These are phyloP conservation scores for Altica lythri DNA, from an alignment of 2,888 invertebrate genomes.

Conservation along the genomic window DNA sequence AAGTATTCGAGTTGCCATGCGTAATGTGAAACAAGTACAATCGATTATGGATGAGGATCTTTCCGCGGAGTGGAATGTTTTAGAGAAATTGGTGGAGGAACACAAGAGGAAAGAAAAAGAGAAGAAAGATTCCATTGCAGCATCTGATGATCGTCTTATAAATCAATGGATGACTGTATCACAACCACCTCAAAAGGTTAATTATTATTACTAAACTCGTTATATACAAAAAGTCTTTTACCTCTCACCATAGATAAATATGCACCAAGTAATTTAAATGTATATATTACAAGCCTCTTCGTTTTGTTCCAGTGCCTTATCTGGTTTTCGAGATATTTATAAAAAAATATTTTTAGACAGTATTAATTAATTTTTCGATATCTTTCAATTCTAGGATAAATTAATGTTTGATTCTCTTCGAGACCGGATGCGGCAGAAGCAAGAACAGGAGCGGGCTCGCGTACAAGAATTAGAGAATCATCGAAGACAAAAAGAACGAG, in stretches of 20 bases:
- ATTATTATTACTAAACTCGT: background rate
- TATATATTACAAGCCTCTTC: background rate
- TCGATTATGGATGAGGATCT: conserved; percentile 58
- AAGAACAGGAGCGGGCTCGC: conserved; percentile 57
- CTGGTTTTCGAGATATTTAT: no score
- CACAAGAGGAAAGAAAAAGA: conserved; percentile 53
- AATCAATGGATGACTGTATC: conserved; percentile 62
- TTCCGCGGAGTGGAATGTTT: conserved; percentile 54
- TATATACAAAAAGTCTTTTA: no score
- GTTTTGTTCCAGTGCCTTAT: no score
- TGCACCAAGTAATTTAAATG: background rate
- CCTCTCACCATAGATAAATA: no score
- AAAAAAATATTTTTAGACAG: no score
- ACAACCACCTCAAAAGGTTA: conserved; percentile 42
- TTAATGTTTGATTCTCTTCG: conserved; percentile 59
- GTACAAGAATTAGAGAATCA: conserved; percentile 50
- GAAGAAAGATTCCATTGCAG: background rate
- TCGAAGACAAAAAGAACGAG: conserved; percentile 53
- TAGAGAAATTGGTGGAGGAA: conserved; percentile 59
- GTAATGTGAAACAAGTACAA: conserved; percentile 61
- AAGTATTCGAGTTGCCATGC: conserved; percentile 70
- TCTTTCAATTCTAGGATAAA: conserved; percentile 48
- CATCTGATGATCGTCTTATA: conserved; percentile 52
- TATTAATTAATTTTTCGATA: background rate
- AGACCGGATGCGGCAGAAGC: conserved; percentile 61